A percentile compares a stretch with the other conserved stretches of the same genome.
Conservation (phyloP, 2,113 vertebrate genomes). For the Rhadina sibilatrix region DNA sequence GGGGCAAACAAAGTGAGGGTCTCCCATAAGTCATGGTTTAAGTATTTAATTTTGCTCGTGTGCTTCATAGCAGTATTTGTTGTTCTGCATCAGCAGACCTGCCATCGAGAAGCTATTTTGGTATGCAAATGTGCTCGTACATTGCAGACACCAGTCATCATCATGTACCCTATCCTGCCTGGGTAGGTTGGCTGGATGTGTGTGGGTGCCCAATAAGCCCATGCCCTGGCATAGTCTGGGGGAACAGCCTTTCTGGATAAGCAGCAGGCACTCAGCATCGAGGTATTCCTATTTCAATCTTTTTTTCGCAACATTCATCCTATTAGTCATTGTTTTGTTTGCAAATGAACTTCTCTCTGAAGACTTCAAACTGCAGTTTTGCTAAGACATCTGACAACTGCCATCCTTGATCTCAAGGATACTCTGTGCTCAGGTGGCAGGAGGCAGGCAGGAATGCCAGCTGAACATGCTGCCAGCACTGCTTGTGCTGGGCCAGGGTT, state of each 20-base stretch:
- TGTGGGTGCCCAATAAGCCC: not conserved
- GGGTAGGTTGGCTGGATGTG: not conserved
- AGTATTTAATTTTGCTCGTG: accelerated
- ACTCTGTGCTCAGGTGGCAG: not conserved
- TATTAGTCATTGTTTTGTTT: not conserved
- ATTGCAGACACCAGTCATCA: accelerated
- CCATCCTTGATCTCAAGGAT: not conserved
- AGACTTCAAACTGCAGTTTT: not conserved
- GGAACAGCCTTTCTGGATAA: not conserved
- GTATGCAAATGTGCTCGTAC: accelerated
- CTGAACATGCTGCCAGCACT: not conserved
- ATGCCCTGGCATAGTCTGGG: not conserved
- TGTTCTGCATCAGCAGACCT: not conserved
- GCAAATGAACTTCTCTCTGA: not conserved
- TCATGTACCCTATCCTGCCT: accelerated
- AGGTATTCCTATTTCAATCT: not conserved
- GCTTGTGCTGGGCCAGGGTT: not conserved
- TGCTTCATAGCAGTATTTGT: not conserved
- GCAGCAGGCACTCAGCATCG: accelerated
- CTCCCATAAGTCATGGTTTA: not conserved
- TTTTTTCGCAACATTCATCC: not conserved
- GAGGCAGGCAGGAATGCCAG: not conserved
- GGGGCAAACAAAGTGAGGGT: accelerated
- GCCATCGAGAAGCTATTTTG: not conserved
- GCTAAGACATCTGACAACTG: not conserved